Evolutionary conservation across 2,797 vertebrate species (phyloP), one percentile per base, ranked within the genome.

Genomic region (Phrynocephalus forsythii): DNA sequence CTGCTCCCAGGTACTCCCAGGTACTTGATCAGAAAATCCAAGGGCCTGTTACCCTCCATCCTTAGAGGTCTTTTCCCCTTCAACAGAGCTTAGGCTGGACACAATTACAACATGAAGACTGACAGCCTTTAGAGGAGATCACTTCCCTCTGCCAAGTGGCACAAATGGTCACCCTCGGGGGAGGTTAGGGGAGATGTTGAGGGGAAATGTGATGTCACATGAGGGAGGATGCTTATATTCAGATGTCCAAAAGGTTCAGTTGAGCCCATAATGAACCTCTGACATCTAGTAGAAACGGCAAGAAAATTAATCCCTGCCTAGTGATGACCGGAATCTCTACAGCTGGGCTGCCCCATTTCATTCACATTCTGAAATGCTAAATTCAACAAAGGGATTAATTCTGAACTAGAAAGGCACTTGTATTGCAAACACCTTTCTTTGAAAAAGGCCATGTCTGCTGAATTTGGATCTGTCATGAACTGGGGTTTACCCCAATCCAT

Each of bases 171-270:
- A 79, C 56, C 60, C 3, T 63, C 15, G 60, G 16, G 22, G 44
- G 16, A n/a, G 44, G 67, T 20, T 1, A 13, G 15, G 85, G 10
- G 84, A 84, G 48, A 85, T 79, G 87, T 88, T 72, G 24, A 79
- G n/a, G 16, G 50, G 86, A 88, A 91, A 88, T 77, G 81, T 44
- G 84, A 18, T 50, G 69, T 66, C 28, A 67, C n/a, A 2, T 22
- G 71, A 30, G 38, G 79, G 87, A 93, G 48, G 90, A 75, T 50
- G n/a, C 80, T 92, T 69, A 83, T 85, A 86, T 86, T 50, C 90
- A 86, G 68, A 85, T 85, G 92, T n/a, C 89, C 76, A 24, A 28
- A 69, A 85, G 63, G 75, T 60, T 77, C 18, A 67, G 16, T 20
- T 77, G 66, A 63, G 20, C 60, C 60, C 91, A 83, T 89, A 88